Conservation (phyloP, 2,888 invertebrate genomes). For the Melinopterus prodromus region DNA sequence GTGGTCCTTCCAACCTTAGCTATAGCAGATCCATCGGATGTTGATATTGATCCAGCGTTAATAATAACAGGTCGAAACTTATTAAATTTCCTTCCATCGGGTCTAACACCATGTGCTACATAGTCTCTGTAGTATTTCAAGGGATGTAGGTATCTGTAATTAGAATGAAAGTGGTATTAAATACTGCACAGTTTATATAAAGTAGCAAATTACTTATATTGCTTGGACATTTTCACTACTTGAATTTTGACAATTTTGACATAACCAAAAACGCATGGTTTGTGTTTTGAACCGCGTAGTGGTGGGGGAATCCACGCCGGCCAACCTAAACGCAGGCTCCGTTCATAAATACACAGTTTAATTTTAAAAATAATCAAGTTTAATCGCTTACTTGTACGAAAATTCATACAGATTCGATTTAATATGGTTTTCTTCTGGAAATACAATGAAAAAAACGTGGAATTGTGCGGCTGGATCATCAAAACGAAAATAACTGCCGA, state of each 20-base stretch:
- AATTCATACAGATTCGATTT: not conserved
- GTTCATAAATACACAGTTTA: not conserved
- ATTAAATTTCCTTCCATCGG: slow-evolving; percentile 79
- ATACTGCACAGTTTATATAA: not conserved
- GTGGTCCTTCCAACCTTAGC: slow-evolving; percentile 85
- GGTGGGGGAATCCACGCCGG: not conserved
- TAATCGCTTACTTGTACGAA: not conserved
- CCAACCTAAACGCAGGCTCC: not conserved
- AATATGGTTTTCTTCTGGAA: not conserved
- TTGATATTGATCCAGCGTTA: slow-evolving; percentile 69
- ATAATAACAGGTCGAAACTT: slow-evolving; percentile 74
- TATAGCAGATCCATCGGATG: slow-evolving; percentile 79
- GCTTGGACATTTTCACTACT: slow-evolving; percentile 50
- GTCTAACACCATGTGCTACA: slow-evolving; percentile 73
- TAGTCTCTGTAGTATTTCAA: slow-evolving; percentile 79
- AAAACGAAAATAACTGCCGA: not conserved
- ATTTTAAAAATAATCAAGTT: not conserved
- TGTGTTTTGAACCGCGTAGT: not conserved
- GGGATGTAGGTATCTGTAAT: slow-evolving; percentile 76
- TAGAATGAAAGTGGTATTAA: not conserved
- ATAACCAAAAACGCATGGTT: slow-evolving; percentile 33
- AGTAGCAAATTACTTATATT: slow-evolving; percentile 53
- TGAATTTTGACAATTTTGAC: slow-evolving; percentile 35
- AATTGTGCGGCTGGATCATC: not conserved
- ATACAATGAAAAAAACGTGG: not conserved